Evolutionary conservation across 2,888 invertebrate genomes (phyloP), one percentile per base, ranked within the genome.

Genomic region (Drosophila falleni): DNA sequence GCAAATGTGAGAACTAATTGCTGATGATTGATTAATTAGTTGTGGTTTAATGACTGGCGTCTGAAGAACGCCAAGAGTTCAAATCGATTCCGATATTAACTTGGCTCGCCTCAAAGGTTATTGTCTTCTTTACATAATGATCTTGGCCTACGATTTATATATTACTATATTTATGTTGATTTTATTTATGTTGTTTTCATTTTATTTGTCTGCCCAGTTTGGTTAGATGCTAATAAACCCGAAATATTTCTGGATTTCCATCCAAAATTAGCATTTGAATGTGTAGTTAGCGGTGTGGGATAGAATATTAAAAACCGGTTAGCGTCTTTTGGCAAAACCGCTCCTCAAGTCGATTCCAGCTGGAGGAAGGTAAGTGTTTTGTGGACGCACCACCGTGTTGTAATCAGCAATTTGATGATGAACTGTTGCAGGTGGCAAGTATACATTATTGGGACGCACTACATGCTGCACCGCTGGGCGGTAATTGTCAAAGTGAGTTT

Each of bases 181-280:
- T 70, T 49, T 60, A 23, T n/a, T 58, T 71, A 26, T 39, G 60
- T 55, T 31, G 26, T 65, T 53, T 69, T 78, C 55, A 70, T 51
- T 68, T 78, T 65, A 60, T 77, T 58, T 55, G 39, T 69, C 67
- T 58, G 71, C 60, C 46, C 60, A 44, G 68, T 73, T 64, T 50
- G 54, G 53, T 19, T 54, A 61, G 60, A 80, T 82, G 77, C 77
- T 77, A 88, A 88, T 86, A n/a, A 64, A 56, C 50, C 16, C 10
- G 64, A 74, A 70, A 73, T 73, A 44, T 68, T 71, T 87, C 68
- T 69, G 70, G 66, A 64, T 68, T 63, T 59, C 19, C 15, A 67
- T 47, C 9, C 16, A 16, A 47, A 82, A 83, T 83, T 83, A 67
- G 74, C 83, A 88, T 84, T 70, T 64, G 67, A 88, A 88, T 86